Conservation (phyloP, 2,888 invertebrate genomes). For the Amblyjoppa fuscipennis region DNA sequence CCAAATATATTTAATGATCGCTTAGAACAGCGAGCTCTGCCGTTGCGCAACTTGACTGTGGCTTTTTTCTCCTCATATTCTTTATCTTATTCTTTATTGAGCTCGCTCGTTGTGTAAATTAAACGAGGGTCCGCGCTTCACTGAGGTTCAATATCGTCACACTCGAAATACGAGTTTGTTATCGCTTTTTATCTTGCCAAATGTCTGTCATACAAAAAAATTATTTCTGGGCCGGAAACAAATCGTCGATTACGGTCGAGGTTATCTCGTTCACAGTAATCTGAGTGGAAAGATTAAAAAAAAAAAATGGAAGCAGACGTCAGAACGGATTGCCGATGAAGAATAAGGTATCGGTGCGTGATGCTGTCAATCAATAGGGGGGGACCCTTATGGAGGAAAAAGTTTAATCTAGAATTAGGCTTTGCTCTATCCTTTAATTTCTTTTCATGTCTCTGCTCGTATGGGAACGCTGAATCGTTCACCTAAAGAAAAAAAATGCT, state of each 20-base stretch:
- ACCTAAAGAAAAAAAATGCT: neutral
- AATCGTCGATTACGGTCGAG: slow-evolving; percentile 47
- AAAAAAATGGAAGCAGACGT: slow-evolving; percentile 9
- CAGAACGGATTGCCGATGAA: neutral
- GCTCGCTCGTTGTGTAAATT: slow-evolving; percentile 5
- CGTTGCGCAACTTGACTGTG: slow-evolving; percentile 36
- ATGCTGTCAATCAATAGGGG: neutral
- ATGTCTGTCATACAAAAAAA: slow-evolving; percentile 44
- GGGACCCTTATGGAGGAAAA: neutral
- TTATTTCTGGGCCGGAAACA: slow-evolving; percentile 44
- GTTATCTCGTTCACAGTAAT: slow-evolving; percentile 34
- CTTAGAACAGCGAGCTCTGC: slow-evolving; percentile 31
- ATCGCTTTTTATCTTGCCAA: slow-evolving; percentile 55
- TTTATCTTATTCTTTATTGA: slow-evolving; percentile 20
- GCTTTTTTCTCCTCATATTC: slow-evolving; percentile 21
- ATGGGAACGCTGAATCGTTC: neutral
- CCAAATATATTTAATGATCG: slow-evolving; percentile 67
- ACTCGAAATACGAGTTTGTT: slow-evolving; percentile 48
- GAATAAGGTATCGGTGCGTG: neutral
- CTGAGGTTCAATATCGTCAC: slow-evolving; percentile 17
- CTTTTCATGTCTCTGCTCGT: neutral
- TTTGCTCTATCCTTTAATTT: neutral
- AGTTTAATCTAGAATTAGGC: neutral
- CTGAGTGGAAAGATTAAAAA: slow-evolving; percentile 6
- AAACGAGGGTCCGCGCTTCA: neutral